phyloP scores from a whole-genome alignment of 2,888 invertebrate genomes.

The Chirona hameri region DNA sequence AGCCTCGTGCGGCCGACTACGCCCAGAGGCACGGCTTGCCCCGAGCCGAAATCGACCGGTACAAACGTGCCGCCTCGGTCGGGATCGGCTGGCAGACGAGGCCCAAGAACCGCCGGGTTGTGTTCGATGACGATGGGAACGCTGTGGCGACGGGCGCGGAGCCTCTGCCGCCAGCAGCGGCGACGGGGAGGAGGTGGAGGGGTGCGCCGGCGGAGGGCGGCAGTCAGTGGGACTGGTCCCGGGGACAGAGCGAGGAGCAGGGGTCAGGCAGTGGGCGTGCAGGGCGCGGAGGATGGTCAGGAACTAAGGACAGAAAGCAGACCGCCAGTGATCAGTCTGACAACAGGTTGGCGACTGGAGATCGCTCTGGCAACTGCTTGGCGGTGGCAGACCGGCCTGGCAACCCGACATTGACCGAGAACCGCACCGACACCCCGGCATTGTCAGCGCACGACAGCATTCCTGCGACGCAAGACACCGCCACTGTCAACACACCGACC shows the following conservation, averaged over 20 bases:
- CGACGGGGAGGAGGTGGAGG: background rate
- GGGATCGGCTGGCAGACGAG: background rate
- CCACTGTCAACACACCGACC: too few relatives aligned
- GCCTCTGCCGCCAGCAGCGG: too few relatives aligned
- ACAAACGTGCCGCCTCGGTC: background rate
- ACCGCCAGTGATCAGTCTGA: too few relatives aligned
- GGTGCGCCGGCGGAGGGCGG: background rate
- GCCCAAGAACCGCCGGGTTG: background rate
- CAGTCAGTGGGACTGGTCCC: background rate
- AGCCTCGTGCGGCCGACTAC: background rate
- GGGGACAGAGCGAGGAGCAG: background rate
- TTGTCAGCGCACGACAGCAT: too few relatives aligned
- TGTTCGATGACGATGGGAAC: conserved; percentile 3
- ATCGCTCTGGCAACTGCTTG: too few relatives aligned
- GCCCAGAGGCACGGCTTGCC: background rate
- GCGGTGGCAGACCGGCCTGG: too few relatives aligned
- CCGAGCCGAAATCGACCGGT: background rate
- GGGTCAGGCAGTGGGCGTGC: background rate
- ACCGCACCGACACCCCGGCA: too few relatives aligned
- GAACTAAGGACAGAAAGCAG: background rate
- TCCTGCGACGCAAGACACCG: too few relatives aligned
- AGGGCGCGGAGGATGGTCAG: background rate
- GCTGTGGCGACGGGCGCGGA: background rate
- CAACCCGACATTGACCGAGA: too few relatives aligned
- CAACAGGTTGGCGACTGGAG: too few relatives aligned